Percentiles rank a stretch among this genome's conserved stretches.
Evolutionary conservation across 2,888 invertebrate species (phyloP).

Genomic region (Stenotaenia linearis): DNA sequence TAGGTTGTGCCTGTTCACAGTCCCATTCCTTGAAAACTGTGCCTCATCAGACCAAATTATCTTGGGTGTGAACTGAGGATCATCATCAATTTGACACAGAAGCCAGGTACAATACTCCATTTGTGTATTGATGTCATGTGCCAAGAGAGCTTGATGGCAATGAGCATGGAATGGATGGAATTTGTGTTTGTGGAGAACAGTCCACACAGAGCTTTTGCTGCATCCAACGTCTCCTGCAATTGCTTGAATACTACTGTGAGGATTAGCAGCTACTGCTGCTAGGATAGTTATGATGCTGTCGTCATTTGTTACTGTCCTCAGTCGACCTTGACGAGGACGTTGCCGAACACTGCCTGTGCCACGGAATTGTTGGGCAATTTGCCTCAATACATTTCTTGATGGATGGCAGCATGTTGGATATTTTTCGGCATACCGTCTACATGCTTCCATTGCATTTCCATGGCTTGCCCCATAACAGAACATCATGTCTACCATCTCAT

Average conservation of each 20-base stretch:
- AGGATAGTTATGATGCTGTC: not conserved
- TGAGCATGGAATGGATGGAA: slow-evolving; percentile 21
- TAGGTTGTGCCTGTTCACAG: not conserved
- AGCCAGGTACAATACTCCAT: not conserved
- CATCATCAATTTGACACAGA: not conserved
- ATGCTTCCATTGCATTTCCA: too few relatives aligned
- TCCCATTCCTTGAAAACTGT: not conserved
- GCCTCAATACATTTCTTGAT: too few relatives aligned
- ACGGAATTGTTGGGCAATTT: not conserved
- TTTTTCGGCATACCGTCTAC: too few relatives aligned
- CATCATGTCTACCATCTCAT: too few relatives aligned
- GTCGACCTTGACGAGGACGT: not conserved
- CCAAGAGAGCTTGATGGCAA: not conserved
- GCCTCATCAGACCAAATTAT: slow-evolving; percentile 13
- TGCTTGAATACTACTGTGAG: slow-evolving; percentile 1
- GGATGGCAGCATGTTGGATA: too few relatives aligned
- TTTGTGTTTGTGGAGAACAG: not conserved
- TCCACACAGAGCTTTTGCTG: not conserved
- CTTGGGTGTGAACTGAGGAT: not conserved
- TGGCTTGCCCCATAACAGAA: too few relatives aligned
- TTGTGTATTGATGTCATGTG: not conserved
- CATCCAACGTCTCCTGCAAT: not conserved
- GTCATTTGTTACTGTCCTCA: not conserved
- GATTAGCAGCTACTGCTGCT: slow-evolving; percentile 26
- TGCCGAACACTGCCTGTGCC: not conserved